Base-by-base conservation (phyloP, 2,113 vertebrate genomes). In the Actinemys pallida region DNA sequence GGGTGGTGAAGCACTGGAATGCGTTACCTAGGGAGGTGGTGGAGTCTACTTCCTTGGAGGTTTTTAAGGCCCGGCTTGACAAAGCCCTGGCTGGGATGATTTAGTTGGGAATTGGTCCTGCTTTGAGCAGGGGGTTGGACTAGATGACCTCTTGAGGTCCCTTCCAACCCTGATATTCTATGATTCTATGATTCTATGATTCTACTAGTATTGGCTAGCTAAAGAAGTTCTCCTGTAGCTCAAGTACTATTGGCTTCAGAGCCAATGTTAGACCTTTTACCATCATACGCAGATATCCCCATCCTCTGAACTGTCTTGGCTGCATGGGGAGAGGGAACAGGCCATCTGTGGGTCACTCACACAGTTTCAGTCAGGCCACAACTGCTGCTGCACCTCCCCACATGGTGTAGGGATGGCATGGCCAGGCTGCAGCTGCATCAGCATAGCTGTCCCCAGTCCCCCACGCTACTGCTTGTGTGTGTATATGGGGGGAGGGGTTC, bases 371-470 rank as follows among this genome's bases (percentile, higher is more conserved):
- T 29, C 59, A 29, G 5, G 29, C 59, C 59, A 62, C 59, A 90
- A 86, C 49, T 65, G 16, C 0, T 76, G 31, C 75, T 25, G n/a
- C 57, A 8, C 5, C 83, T 81, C 5, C 1, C 5, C 0, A 2
- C 1, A 2, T 2, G 2, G 12, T 0, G 2, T 6, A 31, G 5
- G 11, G 92, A 86, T 90, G 52, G 17, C 54, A 31, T 2, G 72
- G 81, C 5, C 2, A 53, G 9, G 5, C 90, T 88, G 80, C 39
- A 78, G 47, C 2, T 29, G 16, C 3, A 90, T 90, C 56, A 72
- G 35, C 59, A 29, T 14, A 14, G 29, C 86, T 1, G 81, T 78
- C 79, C 45, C 65, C 29, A 62, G 19, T 54, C 25, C 27, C 11
- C 54, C 42, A 57, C 1, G 47, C 82, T 84, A 88, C 29, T 31